phyloP scores from a whole-genome alignment of 2,797 vertebrate genomes.

The Cyclura pinguis region DNA sequence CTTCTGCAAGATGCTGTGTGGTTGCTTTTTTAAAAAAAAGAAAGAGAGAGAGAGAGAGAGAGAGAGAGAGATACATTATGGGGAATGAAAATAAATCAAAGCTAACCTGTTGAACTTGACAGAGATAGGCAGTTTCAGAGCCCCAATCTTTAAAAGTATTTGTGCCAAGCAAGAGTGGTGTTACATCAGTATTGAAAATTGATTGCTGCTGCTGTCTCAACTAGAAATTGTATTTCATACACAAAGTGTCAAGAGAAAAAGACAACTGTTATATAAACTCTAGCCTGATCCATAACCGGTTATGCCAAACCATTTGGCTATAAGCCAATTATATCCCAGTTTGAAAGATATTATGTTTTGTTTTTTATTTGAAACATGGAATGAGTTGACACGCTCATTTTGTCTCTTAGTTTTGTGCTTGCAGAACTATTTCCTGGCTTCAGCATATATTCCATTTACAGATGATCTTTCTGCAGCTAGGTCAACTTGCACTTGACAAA shows the following conservation, averaged over 20 bases:
- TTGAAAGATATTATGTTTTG: not conserved
- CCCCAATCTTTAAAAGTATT: not conserved
- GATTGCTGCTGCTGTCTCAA: not conserved
- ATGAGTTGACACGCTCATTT: not conserved
- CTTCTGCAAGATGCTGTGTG: slow-evolving; percentile 89
- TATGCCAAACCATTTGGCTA: not conserved
- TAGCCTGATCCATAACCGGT: not conserved
- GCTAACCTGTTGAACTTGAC: slow-evolving; percentile 7
- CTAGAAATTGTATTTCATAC: not conserved
- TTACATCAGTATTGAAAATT: not conserved
- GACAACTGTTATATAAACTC: not conserved
- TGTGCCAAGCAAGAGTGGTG: not conserved
- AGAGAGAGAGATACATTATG: slow-evolving; percentile 43
- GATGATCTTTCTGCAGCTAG: not conserved
- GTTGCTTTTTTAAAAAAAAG: slow-evolving; percentile 80
- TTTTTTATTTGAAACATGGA: slow-evolving; percentile 2
- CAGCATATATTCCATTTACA: not conserved
- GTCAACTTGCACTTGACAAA: too few relatives aligned
- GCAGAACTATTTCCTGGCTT: not conserved
- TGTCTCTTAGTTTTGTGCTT: not conserved
- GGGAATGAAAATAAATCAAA: slow-evolving; percentile 18
- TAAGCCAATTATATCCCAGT: not conserved
- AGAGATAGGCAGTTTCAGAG: not conserved
- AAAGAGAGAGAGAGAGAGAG: slow-evolving; percentile 46
- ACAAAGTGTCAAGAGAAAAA: not conserved